A percentile compares a stretch with the other conserved stretches of the same genome.
phyloP scores from a whole-genome alignment of 2,797 vertebrate genomes.

The Mus minutoides region DNA sequence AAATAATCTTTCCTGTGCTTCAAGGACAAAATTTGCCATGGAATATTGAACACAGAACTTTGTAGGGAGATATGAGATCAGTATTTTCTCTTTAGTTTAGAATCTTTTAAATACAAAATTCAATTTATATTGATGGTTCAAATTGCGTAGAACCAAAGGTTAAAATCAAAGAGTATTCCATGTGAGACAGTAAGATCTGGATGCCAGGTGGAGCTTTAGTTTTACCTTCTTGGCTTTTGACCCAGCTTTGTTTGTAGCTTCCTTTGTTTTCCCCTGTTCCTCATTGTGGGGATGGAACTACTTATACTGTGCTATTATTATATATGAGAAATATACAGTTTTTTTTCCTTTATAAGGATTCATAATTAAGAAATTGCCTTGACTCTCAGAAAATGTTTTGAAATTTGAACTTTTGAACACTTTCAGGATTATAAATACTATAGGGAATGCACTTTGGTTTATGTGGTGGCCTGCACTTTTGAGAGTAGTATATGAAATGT shows the following conservation, averaged over 20 bases:
- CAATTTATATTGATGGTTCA: conserved; percentile 18
- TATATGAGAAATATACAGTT: background rate
- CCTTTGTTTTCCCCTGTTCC: background rate
- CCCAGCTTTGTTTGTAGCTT: background rate
- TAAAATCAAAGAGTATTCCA: background rate
- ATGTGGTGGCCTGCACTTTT: background rate
- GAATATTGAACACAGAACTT: conserved; percentile 60
- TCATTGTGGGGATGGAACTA: background rate
- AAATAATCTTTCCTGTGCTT: conserved; percentile 69
- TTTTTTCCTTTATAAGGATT: background rate
- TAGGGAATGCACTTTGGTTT: background rate
- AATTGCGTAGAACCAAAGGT: background rate
- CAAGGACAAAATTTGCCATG: conserved; percentile 68
- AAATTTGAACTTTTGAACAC: background rate
- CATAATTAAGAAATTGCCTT: background rate
- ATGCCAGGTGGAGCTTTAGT: background rate
- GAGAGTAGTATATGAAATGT: background rate
- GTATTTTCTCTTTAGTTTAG: background rate
- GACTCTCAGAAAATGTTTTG: background rate
- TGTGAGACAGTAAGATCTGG: background rate
- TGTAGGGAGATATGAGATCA: background rate
- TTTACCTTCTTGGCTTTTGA: background rate
- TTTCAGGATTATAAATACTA: background rate
- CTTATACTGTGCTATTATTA: background rate
- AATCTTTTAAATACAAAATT: conserved; percentile 36